Percentiles rank a stretch among this genome's conserved stretches.
phyloP scores from a whole-genome alignment of 1,140 invertebrate species.

The Drosophila eugracilis region DNA sequence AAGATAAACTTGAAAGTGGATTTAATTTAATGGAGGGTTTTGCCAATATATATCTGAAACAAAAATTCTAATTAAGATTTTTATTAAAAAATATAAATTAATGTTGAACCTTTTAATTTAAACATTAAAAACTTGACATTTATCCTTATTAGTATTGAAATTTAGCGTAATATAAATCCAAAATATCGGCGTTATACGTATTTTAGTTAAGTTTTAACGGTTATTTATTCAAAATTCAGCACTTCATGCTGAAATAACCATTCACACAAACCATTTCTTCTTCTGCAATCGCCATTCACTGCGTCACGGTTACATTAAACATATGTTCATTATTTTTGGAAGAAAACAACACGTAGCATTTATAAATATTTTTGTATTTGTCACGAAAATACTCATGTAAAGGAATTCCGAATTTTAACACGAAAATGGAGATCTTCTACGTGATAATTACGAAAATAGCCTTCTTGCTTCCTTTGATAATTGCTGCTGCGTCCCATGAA shows the following conservation, averaged over 20 bases:
- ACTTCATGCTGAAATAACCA: slow-evolving; percentile 1
- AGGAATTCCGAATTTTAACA: not conserved
- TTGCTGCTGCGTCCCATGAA: slow-evolving; percentile 84
- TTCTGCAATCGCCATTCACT: slow-evolving; percentile 12
- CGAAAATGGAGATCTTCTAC: slow-evolving; percentile 15
- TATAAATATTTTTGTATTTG: slow-evolving; percentile 20
- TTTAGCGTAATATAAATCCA: too few species aligned
- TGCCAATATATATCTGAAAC: not conserved
- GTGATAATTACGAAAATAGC: not conserved
- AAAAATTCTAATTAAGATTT: too few species aligned
- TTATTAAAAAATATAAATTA: too few species aligned
- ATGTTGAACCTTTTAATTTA: too few species aligned
- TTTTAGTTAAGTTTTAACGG: not conserved
- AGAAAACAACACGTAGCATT: slow-evolving; percentile 63
- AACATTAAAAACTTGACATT: too few species aligned
- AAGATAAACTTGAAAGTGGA: slow-evolving; percentile 2
- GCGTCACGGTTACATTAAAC: slow-evolving; percentile 2
- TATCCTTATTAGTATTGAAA: too few species aligned
- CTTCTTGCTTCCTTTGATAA: slow-evolving; percentile 35
- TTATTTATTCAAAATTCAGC: not conserved
- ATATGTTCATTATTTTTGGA: slow-evolving; percentile 51
- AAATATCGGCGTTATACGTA: too few species aligned
- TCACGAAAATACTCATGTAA: slow-evolving; percentile 37
- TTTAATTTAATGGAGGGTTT: not conserved
- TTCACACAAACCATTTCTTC: slow-evolving; percentile 18